Evolutionary conservation across 2,113 vertebrate genomes (phyloP).

Genomic region (Cricetomys ansorgei): DNA sequence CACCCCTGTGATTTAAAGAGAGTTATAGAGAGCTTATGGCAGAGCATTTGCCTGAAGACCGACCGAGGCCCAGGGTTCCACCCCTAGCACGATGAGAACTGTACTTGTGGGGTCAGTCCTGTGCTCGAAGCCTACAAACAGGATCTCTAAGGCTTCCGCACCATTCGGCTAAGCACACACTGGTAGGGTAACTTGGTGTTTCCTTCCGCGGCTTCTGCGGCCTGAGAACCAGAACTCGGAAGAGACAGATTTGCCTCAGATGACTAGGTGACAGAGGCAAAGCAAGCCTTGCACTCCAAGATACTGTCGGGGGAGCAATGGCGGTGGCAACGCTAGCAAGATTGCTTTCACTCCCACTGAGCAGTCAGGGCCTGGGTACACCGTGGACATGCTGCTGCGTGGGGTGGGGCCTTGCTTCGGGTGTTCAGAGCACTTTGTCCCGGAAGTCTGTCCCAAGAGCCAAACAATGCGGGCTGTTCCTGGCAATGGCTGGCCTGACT

Average conservation of each 20-base stretch:
- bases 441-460: constrained; percentile 35
- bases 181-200: constrained; percentile 66
- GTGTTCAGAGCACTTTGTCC: constrained; percentile 38
- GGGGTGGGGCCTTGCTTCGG: background rate
- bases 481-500: constrained; percentile 45
- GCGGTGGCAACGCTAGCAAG: fast-evolving
- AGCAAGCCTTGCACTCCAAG: background rate
- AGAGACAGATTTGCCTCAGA: background rate
- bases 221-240: constrained; percentile 15
- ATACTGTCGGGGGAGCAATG: background rate
- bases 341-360: fast-evolving
- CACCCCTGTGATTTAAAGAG: constrained; percentile 44
- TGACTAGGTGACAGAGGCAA: background rate
- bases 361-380: background rate
- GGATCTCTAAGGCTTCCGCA: constrained; percentile 60
- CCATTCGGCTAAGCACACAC: constrained; percentile 39
- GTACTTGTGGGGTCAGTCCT: background rate
- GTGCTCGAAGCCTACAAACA: constrained; percentile 56
- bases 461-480: constrained; percentile 54
- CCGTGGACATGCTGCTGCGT: fast-evolving
- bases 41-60: background rate
- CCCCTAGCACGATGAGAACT: background rate
- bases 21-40: background rate
- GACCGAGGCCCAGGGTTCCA: background rate
- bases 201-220: constrained; percentile 39